Evolutionary conservation across 2,888 invertebrate genomes (phyloP), one percentile per base, ranked within the genome.

Genomic region (Sesia bembeciformis): DNA sequence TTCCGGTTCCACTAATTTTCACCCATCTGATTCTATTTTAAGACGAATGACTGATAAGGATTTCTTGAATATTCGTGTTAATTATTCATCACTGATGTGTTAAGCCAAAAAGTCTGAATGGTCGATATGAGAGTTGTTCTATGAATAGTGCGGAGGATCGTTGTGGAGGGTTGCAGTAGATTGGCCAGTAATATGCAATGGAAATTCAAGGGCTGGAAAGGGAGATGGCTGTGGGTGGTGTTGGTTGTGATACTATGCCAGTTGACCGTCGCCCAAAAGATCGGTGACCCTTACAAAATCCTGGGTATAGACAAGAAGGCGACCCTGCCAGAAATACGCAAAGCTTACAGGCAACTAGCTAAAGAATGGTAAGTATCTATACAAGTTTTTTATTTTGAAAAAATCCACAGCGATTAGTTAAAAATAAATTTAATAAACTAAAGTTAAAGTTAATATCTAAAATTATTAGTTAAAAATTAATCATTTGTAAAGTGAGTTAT

Each of bases 281-380:
- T 92, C 70, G 91, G 92, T 81, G 94, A 97, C 90, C 97, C 97
- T 4, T 97, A 97, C 81, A 91, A 94, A 81, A 94, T 95, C 71
- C 90, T 98, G 58, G 96, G 96, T 4, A 90, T 98, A 51, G 91
- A 92, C 64, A 92, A 92, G 65, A 91, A 92, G 68, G 95, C 97
- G 5, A 91, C 93, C n/a, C 76, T 92, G 51, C 92, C 93, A 62
- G 97, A 98, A 68, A 96, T 98, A 64, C 92, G 97, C 62, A 95
- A 94, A 78, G 95, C 97, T 3, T 98, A 98, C 76, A 96, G 95
- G 75, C 93, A 94, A 76, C 90, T 97, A 61, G 98, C 95, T 23
- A 97, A 96, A 82, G 95, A 97, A 92, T 97, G 97, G 97, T 96
- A 81, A 86, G 83, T 46, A 46, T 3, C 46, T 46, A 23, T 23